These are phyloP conservation scores for Nymphalis urticae DNA, from an alignment of 2,888 invertebrate genomes.

Conservation along the genomic window DNA sequence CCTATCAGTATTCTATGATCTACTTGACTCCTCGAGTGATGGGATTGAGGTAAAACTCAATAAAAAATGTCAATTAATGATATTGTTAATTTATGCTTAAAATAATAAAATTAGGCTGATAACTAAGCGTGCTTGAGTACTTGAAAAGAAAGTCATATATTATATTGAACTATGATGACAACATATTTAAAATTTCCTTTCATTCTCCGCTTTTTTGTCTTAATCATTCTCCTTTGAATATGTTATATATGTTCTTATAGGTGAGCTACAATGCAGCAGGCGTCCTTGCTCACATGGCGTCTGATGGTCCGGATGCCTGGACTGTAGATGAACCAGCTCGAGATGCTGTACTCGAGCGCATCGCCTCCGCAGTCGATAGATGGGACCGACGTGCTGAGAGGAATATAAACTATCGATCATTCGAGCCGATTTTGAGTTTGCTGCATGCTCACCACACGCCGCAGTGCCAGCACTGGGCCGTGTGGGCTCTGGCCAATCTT, in stretches of 20 bases:
- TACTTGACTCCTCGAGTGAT: conserved; percentile 92
- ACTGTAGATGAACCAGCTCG: conserved; percentile 86
- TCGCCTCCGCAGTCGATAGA: conserved; percentile 90
- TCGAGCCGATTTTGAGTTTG: conserved; percentile 95
- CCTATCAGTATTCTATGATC: conserved; percentile 91
- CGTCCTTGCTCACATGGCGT: conserved; percentile 96
- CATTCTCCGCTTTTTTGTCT: no score
- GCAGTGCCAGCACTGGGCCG: conserved; percentile 97
- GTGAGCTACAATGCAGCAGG: conserved; percentile 98
- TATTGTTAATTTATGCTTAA: no score
- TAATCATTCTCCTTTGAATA: background rate
- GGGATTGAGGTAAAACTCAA: conserved; percentile 91
- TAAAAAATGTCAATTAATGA: no score
- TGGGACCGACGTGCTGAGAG: conserved; percentile 94
- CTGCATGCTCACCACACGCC: conserved; percentile 92
- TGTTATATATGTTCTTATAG: conserved; percentile 56
- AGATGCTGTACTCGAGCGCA: conserved; percentile 85
- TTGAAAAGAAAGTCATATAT: no score
- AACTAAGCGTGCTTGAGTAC: background rate
- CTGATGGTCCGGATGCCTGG: conserved; percentile 94
- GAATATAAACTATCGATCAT: conserved; percentile 96
- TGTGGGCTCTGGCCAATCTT: conserved; percentile 98
- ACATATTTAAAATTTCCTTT: no score
- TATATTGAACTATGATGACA: no score
- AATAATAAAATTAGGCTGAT: background rate